Base-by-base conservation (phyloP, 2,113 vertebrate species). In the Ceyx cyanopectus region DNA sequence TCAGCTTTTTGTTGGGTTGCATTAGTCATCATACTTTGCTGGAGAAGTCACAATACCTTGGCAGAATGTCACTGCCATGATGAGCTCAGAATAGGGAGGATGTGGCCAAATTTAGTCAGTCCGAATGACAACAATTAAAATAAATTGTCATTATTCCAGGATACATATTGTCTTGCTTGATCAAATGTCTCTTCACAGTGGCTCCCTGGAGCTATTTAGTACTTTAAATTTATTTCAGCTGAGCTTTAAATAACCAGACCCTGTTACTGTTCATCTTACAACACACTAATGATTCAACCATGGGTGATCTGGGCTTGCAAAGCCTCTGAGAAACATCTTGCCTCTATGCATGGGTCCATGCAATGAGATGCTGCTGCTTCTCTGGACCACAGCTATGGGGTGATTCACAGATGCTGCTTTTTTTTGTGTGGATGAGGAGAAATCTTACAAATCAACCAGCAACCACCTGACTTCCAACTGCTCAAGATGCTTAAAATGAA, bases 321-420 rank as follows among this genome's bases (percentile, higher is more conserved):
- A 80, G 12, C 50, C 34, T 54, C 53, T 18, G n/a, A 73, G 89
- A 41, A 91, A 68, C 24, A 22, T 0, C 0, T 7, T 62, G 9
- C 12, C 30, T 30, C 10, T 22, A 5, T 22, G 12, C 0, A 0
- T 23, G 46, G 27, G 19, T 67, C 27, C 6, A 2, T 45, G 26
- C 22, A 30, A 32, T 51, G 41, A 72, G n/a, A 50, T 62, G 70
- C 29, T 67, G 6, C 13, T 67, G 6, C 15, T 67, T 63, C 32
- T 66, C 54, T 29, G 26, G 46, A 5, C 22, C 21, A 8, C 48
- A 67, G 30, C 9, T 45, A 14, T 66, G 40, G 19, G 46, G 18
- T 61, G 19, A 18, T 58, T 85, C 60, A 58, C 26, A 56, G 29
- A 17, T 40, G 40, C 5, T 74, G 16, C 30, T 65, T 69, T 85